These are phyloP conservation scores for Herminia tarsipennalis DNA, from an alignment of 2,888 invertebrate genomes.

Conservation along the genomic window DNA sequence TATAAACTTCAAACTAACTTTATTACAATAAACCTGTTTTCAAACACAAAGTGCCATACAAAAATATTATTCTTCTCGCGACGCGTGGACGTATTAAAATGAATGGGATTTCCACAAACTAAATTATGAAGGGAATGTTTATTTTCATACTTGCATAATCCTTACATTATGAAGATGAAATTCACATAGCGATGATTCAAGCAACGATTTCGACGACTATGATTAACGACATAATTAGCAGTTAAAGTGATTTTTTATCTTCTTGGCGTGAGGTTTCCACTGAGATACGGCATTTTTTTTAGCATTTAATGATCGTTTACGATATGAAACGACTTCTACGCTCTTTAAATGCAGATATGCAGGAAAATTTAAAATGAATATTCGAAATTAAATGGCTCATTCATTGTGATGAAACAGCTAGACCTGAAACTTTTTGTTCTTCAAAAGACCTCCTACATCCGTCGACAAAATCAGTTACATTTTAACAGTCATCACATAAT, in stretches of 20 bases:
- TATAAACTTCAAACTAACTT: conserved; percentile 23
- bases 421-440: too few relatives aligned
- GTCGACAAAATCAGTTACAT: too few relatives aligned
- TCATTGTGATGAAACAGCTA: too few relatives aligned
- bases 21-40: conserved; percentile 5
- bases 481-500: too few relatives aligned
- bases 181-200: conserved; percentile 31
- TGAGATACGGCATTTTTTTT: conserved; percentile 4
- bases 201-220: conserved; percentile 16
- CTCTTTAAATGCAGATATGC: too few relatives aligned
- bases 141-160: conserved; percentile 43
- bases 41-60: conserved; percentile 5
- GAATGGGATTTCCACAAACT: conserved; percentile 35
- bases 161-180: conserved; percentile 39
- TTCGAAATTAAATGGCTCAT: too few relatives aligned
- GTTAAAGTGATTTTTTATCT: conserved; percentile 20
- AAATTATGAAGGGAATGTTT: conserved; percentile 32
- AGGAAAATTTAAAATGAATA: too few relatives aligned
- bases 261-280: not conserved
- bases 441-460: too few relatives aligned
- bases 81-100: conserved; percentile 22
- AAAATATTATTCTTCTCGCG: conserved; percentile 20
- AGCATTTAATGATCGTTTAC: conserved; percentile 6
- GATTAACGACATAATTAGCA: conserved; percentile 32
- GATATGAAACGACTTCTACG: not conserved